A percentile compares a stretch with the other conserved stretches of the same genome.
These are phyloP conservation scores for Fregata magnificens DNA, from an alignment of 2,113 vertebrate species.

Conservation along the genomic window DNA sequence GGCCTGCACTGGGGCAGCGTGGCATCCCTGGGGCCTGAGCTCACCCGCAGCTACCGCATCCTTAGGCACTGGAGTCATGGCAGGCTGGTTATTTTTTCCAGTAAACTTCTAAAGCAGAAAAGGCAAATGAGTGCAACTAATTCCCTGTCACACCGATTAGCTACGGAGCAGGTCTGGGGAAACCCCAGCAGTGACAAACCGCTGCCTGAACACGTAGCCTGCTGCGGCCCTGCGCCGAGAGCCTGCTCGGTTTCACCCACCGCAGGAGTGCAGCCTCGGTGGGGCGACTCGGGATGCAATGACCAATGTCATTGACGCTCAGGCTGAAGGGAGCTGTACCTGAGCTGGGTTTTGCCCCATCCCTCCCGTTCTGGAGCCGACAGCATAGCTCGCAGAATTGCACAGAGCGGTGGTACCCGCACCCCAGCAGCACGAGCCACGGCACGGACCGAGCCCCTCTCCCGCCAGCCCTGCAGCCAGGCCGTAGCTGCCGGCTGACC, in stretches of 20 bases:
- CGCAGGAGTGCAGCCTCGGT: accelerated
- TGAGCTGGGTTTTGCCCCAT: not conserved
- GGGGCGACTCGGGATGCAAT: accelerated
- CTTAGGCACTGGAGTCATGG: not conserved
- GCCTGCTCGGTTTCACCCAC: too few relatives aligned
- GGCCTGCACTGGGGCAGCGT: accelerated
- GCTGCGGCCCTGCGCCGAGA: accelerated
- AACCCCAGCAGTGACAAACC: not conserved
- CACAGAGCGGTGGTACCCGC: accelerated
- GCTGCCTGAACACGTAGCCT: not conserved
- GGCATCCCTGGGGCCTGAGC: not conserved
- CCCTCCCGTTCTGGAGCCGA: accelerated
- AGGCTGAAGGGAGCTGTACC: not conserved
- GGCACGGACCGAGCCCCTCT: accelerated
- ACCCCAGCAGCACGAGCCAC: accelerated
- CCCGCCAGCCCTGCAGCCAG: too few relatives aligned
- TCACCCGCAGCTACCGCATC: not conserved
- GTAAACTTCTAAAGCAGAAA: not conserved
- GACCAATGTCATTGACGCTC: accelerated
- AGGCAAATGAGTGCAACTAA: not conserved
- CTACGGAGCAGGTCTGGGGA: not conserved
- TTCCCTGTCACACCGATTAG: not conserved
- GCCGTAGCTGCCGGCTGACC: accelerated
- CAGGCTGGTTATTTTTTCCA: not conserved
- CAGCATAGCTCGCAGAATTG: not conserved